Evolutionary conservation across 2,888 invertebrate genomes (phyloP), one percentile per base, ranked within the genome.

Genomic region (Merodon equestris): DNA sequence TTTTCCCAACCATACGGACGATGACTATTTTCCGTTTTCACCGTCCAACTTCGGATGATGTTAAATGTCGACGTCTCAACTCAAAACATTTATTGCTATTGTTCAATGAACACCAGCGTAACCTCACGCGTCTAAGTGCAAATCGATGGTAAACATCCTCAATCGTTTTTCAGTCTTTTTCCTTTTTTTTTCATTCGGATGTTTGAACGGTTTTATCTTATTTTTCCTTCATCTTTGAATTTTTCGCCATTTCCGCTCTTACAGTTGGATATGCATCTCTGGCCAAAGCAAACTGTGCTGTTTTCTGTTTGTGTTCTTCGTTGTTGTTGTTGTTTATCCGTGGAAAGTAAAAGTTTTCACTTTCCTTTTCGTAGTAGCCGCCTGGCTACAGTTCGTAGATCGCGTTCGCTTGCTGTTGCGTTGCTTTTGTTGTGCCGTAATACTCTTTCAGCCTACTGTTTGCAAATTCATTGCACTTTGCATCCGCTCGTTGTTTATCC

Each of bases 261-360:
- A 66, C 56, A 71, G 54, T 71, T 76, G 56, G 27, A 27, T 27
- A 27, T 36, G 48, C 51, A 60, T 45, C 19, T 27, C 27, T 27
- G 27, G 27, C 2, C 27, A 27, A 27, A 4, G 27, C 7, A 14
- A 66, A 12, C 38, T 45, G 14, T 57, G 36, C 18, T 27, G 40
- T 38, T 48, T n/a, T n/a, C n/a, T 17, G 40, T 57, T 10, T 50
- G 48, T 56, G 48, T 47, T 44, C 38, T 47, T 36, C 15, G 47
- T 48, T 34, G 57, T 51, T 47, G 38, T 19, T 15, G 42, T 48
- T 18, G 58, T 68, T 38, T 50, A 45, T 57, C 47, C 34, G 53
- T 76, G 58, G 34, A 60, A 79, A 79, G 79, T 79, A 79, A 79
- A 79, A 79, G 79, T 79, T 79, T 79, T 79, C 79, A 79, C 74